Conservation (phyloP, 30 jellyfish, hydroid and myxozoan genomes). For the Mastigias papua region DNA sequence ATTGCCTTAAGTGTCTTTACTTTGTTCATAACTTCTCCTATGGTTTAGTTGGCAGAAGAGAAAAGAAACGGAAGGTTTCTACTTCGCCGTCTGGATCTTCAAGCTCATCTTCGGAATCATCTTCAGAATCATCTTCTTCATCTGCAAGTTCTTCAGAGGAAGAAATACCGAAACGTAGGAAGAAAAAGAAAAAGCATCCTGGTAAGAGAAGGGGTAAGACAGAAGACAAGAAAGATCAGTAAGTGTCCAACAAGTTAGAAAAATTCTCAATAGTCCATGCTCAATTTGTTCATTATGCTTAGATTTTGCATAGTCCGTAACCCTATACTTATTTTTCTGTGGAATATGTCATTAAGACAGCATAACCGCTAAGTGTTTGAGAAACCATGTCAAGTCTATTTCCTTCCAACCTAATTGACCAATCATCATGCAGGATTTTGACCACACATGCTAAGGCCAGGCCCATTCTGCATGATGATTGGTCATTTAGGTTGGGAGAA, state of each 20-base stretch:
- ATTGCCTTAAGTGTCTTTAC: too few species aligned
- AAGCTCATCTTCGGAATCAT: constrained; percentile 28
- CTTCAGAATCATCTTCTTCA: constrained; percentile 55
- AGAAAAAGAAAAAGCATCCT: constrained; percentile 43
- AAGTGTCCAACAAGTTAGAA: not conserved
- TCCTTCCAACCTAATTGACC: too few species aligned
- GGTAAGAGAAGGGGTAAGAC: not conserved
- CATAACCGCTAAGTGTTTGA: too few species aligned
- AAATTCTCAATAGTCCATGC: not conserved
- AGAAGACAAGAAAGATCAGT: constrained; percentile 9
- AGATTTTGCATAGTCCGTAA: too few species aligned
- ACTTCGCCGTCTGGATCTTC: not conserved
- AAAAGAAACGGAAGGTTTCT: not conserved
- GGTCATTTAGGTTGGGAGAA: too few species aligned
- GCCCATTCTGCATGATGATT: too few species aligned
- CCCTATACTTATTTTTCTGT: too few species aligned
- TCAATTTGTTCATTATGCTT: not conserved
- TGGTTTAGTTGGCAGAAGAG: constrained; percentile 8
- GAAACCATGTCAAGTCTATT: too few species aligned
- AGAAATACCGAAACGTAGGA: constrained; percentile 41
- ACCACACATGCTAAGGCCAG: too few species aligned
- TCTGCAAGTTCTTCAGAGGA: constrained; percentile 66
- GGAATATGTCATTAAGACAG: too few species aligned
- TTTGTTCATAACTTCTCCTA: too few species aligned
- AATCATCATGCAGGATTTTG: too few species aligned